Base-by-base conservation (phyloP, 2,888 invertebrate genomes). In the Noctua janthina region DNA sequence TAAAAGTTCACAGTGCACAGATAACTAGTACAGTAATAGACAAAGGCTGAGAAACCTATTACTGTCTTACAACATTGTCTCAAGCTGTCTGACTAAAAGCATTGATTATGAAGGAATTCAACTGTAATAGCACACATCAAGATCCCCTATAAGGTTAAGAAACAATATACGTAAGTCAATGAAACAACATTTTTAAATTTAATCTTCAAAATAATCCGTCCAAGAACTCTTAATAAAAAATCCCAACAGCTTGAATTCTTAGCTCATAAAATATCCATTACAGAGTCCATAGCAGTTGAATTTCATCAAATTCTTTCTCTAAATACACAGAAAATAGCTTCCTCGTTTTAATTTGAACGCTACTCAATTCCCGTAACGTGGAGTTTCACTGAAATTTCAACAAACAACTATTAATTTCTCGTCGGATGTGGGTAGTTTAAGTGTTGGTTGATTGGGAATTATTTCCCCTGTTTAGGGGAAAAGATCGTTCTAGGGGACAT, bases 341-440 rank as follows among this genome's bases (percentile, higher is more conserved):
- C n/a, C 51, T 23, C 51, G 59, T 79, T 78, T 76, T 86, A 79
- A 79, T 88, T 83, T 82, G 64, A 74, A 49, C 73, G 17, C 54
- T 59, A 69, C 54, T 66, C 75, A 74, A 70, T 43, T 78, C 59
- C 74, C 76, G 79, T 67, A 64, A n/a, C 23, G 29, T n/a, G 35
- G 7, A 71, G 51, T 68, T 77, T 71, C 20, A 75, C 49, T 73
- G 56, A 85, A 89, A 88, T 86, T 89, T 87, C 84, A 86, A 87
- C 89, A 91, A 92, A 91, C 89, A 91, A 89, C 90, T 92, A 93
- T 93, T 92, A 92, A 93, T 92, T 90, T 91, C 89, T 87, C 90
- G 92, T 92, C 81, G 89, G 81, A 79, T 86, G 87, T 70, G 51
- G 64, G 76, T 79, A 83, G 8, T 66, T 39, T 10, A 35, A 66